These are phyloP conservation scores for Diadema setosum DNA, from an alignment of 35 echinoderm and acorn worm genomes.

Conservation along the genomic window DNA sequence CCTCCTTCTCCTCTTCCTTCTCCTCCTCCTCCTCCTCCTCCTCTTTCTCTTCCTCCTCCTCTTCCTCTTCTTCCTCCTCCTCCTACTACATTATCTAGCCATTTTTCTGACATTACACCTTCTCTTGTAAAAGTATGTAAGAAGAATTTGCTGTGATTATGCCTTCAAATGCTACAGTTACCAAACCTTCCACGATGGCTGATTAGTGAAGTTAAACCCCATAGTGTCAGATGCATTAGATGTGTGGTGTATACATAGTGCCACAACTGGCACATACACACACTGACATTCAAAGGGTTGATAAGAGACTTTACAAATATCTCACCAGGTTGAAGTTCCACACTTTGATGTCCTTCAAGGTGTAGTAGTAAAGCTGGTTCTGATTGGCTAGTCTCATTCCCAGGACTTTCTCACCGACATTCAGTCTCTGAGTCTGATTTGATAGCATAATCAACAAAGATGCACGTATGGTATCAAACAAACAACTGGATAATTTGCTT, in stretches of 20 bases:
- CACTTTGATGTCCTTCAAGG: slow-evolving; percentile 77
- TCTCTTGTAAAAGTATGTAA: no score
- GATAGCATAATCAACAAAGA: neutral
- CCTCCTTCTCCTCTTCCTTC: neutral
- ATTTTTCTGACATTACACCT: no score
- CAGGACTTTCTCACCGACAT: slow-evolving; percentile 81
- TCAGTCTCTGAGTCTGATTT: slow-evolving; percentile 77
- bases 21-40: neutral
- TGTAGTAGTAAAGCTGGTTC: slow-evolving; percentile 76
- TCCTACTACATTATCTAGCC: no score
- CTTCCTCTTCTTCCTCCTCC: neutral
- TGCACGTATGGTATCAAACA: no score
- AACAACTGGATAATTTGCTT: no score
- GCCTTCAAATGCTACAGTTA: neutral
- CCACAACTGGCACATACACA: no score
- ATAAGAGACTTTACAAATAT: neutral
- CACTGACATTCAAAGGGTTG: neutral
- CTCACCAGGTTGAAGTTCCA: slow-evolving; percentile 91
- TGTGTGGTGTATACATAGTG: no score
- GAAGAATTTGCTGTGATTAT: no score
- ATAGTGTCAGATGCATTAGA: no score
- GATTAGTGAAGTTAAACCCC: no score
- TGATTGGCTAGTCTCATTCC: slow-evolving; percentile 65
- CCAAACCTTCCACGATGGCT: no score
- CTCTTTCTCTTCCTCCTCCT: neutral